A percentile compares a stretch with the other conserved stretches of the same genome.
These are phyloP conservation scores for Sebastes nivosus DNA, from an alignment of 2,797 vertebrate genomes.

Conservation along the genomic window DNA sequence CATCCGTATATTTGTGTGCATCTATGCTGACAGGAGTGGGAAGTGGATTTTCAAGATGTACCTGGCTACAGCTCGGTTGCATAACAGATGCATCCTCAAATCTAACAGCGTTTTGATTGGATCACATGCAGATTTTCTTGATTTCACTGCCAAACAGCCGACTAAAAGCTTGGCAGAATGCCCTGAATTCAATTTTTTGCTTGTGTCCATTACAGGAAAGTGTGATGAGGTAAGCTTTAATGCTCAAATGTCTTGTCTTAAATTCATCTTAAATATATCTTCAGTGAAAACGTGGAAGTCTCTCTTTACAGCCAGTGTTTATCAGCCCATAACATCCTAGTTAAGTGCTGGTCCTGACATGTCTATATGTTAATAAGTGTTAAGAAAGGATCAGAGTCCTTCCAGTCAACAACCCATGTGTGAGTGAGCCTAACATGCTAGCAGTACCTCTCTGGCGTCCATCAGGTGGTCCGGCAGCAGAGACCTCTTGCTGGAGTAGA, in stretches of 20 bases:
- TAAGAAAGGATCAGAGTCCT: neutral
- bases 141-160: neutral
- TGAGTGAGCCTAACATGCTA: neutral
- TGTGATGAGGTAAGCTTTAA: neutral
- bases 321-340: rapidly evolving
- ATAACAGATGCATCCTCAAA: neutral
- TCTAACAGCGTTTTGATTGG: neutral
- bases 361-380: neutral
- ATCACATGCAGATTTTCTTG: neutral
- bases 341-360: neutral
- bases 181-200: neutral
- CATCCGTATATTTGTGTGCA: neutral
- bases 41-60: neutral
- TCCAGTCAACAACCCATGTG: no score
- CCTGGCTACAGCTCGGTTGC: neutral
- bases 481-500: slow-evolving; percentile 87
- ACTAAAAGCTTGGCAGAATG: neutral
- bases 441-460: slow-evolving; percentile 92
- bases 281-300: no score
- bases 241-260: neutral
- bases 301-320: no score
- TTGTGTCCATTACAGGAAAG: neutral
- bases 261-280: neutral
- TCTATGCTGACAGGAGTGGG: neutral
- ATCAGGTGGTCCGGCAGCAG: slow-evolving; percentile 93